A percentile compares a stretch with the other conserved stretches of the same genome.
Conservation (phyloP, 2,113 vertebrate genomes). For the Planiliza haematocheilus region DNA sequence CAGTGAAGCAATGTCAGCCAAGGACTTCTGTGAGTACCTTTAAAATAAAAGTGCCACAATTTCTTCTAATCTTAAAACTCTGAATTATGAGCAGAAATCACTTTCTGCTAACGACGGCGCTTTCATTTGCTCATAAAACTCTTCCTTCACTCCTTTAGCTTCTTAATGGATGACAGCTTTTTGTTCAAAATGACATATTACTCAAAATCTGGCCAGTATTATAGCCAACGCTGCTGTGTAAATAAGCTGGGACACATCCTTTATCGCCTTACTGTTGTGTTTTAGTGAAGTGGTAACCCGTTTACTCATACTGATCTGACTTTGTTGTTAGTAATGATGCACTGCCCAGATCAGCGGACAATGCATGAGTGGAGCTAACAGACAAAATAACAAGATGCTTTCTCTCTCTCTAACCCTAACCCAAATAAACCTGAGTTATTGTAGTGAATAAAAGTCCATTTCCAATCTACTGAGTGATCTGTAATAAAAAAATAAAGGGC, state of each 20-base stretch:
- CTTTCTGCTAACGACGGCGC: slow-evolving; percentile 2
- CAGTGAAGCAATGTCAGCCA: slow-evolving; percentile 57
- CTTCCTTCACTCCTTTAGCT: slow-evolving; percentile 18
- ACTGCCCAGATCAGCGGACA: too few species aligned
- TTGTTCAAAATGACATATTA: not conserved
- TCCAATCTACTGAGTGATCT: slow-evolving; percentile 2
- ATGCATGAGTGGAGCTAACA: too few species aligned
- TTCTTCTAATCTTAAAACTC: slow-evolving; percentile 16
- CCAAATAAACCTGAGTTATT: slow-evolving; percentile 7
- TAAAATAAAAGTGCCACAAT: slow-evolving; percentile 36
- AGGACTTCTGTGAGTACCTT: slow-evolving; percentile 43
- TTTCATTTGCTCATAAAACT: slow-evolving; percentile 28
- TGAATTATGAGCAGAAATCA: slow-evolving; percentile 30
- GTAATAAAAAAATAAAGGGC: too few species aligned
- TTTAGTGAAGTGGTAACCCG: not conserved
- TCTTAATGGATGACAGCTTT: not conserved
- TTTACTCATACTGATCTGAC: not conserved
- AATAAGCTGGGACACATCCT: too few species aligned
- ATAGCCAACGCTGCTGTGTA: too few species aligned
- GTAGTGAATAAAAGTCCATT: slow-evolving; percentile 9
- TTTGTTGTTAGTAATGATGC: not conserved
- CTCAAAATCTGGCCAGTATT: too few species aligned
- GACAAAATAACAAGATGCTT: too few species aligned
- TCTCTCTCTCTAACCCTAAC: too few species aligned
- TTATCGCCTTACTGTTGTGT: not conserved